These are phyloP conservation scores for Apodemus agrarius DNA, from an alignment of 2,797 vertebrate genomes.

Conservation along the genomic window DNA sequence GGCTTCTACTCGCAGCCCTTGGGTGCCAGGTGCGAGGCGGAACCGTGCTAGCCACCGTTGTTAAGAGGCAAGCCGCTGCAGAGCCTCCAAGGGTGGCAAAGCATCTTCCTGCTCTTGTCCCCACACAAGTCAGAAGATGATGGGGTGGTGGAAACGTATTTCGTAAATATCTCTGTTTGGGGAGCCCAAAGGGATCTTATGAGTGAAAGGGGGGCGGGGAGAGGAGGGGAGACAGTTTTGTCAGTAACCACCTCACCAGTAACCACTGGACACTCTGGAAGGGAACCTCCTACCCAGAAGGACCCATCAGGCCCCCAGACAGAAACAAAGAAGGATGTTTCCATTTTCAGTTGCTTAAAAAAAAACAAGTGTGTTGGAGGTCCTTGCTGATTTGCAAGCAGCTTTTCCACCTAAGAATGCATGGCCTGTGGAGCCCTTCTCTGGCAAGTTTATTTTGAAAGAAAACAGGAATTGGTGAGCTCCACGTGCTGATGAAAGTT, in stretches of 20 bases:
- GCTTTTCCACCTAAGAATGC: conserved; percentile 27
- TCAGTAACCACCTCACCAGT: not conserved
- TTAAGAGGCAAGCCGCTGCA: not conserved
- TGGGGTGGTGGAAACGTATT: not conserved
- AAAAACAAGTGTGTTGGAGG: not conserved
- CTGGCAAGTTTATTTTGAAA: conserved; percentile 28
- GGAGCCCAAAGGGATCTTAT: not conserved
- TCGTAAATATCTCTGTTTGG: not conserved
- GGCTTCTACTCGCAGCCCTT: not conserved
- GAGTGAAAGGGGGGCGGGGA: fast-evolving
- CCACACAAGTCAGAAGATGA: not conserved
- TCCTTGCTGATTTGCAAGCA: conserved; percentile 13
- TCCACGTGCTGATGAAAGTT: not conserved
- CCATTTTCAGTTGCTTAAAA: conserved; percentile 22
- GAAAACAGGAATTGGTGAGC: conserved; percentile 11
- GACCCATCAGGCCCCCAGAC: conserved; percentile 11
- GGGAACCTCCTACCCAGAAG: not conserved
- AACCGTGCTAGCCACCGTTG: not conserved
- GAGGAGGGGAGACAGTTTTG: not conserved
- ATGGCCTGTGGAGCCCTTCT: not conserved
- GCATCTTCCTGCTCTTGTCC: not conserved
- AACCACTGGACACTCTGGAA: not conserved
- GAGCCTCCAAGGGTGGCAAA: not conserved
- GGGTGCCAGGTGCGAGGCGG: not conserved
- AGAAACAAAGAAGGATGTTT: conserved; percentile 34